A percentile compares a stretch with the other conserved stretches of the same genome.
Conservation (phyloP, 2,797 vertebrate species). For the Dipus sagitta region DNA sequence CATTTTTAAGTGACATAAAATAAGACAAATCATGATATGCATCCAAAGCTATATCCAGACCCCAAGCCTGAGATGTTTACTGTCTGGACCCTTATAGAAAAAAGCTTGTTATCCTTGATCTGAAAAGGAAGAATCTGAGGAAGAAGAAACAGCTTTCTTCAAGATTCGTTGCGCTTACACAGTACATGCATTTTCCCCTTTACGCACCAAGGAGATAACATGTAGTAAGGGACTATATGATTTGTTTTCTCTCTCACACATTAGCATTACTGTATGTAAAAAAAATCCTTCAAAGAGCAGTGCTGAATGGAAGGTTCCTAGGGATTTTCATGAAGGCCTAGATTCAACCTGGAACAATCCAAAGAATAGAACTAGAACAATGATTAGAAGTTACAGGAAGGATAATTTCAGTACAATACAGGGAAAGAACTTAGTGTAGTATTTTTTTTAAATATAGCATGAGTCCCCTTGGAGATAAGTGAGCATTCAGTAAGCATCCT, state of each 20-base stretch:
- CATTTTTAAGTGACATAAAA: neutral
- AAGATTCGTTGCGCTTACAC: neutral
- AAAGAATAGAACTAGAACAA: slow-evolving; percentile 14
- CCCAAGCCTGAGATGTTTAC: slow-evolving; percentile 27
- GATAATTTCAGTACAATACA: slow-evolving; percentile 27
- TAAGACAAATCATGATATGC: neutral
- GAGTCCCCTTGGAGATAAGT: neutral
- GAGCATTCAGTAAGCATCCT: neutral
- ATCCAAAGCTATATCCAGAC: neutral
- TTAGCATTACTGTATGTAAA: neutral
- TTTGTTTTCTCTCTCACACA: neutral
- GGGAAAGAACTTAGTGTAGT: neutral
- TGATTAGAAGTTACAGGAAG: slow-evolving; percentile 12
- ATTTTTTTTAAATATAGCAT: neutral
- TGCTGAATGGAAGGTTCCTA: neutral
- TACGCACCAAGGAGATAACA: neutral
- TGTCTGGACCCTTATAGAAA: neutral
- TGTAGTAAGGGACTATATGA: neutral
- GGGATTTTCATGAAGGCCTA: neutral
- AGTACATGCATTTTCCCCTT: neutral
- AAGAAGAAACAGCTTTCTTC: slow-evolving; percentile 20
- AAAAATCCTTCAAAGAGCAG: slow-evolving; percentile 1
- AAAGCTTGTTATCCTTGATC: neutral
- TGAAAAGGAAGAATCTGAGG: slow-evolving; percentile 37
- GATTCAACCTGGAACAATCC: neutral